Conservation (phyloP, 2,888 invertebrate species). For the Lomographa bimaculata region DNA sequence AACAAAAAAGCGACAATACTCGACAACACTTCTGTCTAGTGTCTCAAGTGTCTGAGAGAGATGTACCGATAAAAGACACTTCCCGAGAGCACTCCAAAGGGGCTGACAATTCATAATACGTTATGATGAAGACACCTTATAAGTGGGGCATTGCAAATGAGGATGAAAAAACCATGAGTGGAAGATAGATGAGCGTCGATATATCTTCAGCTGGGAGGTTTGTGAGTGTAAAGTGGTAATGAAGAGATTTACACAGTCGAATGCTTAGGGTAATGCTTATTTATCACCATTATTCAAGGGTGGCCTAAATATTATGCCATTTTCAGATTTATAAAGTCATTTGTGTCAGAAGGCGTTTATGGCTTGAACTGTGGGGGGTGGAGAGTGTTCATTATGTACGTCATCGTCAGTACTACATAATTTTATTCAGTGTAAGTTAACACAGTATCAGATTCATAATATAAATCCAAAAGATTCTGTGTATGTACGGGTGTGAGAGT, state of each 20-base stretch:
- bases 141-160: slow-evolving; percentile 12
- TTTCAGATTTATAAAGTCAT: no score
- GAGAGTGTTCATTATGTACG: no score
- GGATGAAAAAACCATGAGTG: slow-evolving; percentile 16
- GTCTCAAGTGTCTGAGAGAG: slow-evolving; percentile 20
- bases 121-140: slow-evolving; percentile 17
- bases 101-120: slow-evolving; percentile 22
- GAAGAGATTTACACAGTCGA: slow-evolving; percentile 1
- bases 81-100: slow-evolving; percentile 15
- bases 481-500: no score
- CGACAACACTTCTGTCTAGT: slow-evolving; percentile 21
- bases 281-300: no score
- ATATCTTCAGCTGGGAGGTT: not conserved
- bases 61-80: slow-evolving; percentile 26
- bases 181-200: slow-evolving; percentile 6
- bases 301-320: no score
- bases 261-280: no score
- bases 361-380: no score
- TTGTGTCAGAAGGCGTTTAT: no score
- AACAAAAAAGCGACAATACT: slow-evolving; percentile 25
- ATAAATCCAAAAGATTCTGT: no score
- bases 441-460: no score
- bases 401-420: no score
- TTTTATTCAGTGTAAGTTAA: no score
- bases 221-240: slow-evolving; percentile 4